phyloP scores from a whole-genome alignment of 2,888 invertebrate genomes.

The Cerastoderma edule region DNA sequence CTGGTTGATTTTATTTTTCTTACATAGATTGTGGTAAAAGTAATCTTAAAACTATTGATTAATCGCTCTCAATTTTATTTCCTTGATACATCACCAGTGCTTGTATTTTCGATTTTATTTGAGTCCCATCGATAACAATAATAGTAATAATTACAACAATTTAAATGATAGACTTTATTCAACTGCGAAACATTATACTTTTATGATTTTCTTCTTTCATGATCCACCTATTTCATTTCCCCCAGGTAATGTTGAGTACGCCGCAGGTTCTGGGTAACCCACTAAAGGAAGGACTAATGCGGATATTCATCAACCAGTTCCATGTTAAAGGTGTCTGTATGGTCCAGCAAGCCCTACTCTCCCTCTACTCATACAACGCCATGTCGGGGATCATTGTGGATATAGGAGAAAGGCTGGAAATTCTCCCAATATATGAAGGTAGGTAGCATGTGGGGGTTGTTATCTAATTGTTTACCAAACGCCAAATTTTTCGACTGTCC shows the following conservation, averaged over 20 bases:
- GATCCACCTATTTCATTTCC: background rate
- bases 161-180: background rate
- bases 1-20: background rate
- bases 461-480: too few relatives aligned
- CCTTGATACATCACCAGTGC: background rate
- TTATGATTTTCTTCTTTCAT: background rate
- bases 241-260: constrained; percentile 84
- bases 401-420: constrained; percentile 86
- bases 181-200: background rate
- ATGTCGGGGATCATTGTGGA: constrained; percentile 87
- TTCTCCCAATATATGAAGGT: constrained; percentile 86
- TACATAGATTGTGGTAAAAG: too few relatives aligned
- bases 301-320: constrained; percentile 84
- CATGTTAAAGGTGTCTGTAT: constrained; percentile 84
- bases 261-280: constrained; percentile 84
- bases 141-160: too few relatives aligned
- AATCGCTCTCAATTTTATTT: too few relatives aligned
- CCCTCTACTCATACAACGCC: constrained; percentile 86
- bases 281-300: constrained; percentile 84
- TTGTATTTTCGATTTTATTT: too few relatives aligned
- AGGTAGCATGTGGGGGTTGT: too few relatives aligned
- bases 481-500: too few relatives aligned
- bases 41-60: background rate
- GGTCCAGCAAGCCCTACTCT: constrained; percentile 86
- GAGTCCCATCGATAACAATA: too few relatives aligned